Base-by-base conservation (phyloP, 2,888 invertebrate genomes). In the Oconnorella tubifera region DNA sequence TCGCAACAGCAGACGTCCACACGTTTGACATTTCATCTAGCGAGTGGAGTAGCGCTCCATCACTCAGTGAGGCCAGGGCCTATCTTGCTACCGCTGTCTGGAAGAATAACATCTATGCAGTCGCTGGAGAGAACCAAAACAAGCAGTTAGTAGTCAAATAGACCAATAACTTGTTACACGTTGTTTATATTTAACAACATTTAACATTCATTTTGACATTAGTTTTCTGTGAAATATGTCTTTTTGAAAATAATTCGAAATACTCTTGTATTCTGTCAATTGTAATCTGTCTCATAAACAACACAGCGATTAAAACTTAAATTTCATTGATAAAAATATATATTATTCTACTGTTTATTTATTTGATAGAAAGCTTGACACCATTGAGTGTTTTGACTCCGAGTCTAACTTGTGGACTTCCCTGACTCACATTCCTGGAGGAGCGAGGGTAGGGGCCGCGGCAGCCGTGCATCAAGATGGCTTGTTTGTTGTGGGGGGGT, bases 401-500 rank as follows among this genome's bases (percentile, higher is more conserved):
- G 67, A 66, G 10, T 63, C 64, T 0, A 70, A 75, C 65, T 51
- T 55, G 3, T 78, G 77, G 77, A 56, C 64, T 1, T 56, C 65
- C 23, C 62, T 72, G 0, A 64, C 70, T 19, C 57, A 68, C 3
- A 70, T 77, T 72, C 64, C 68, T 14, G 70, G 73, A 4, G 74
- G 75, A 31, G 61, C 69, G 0, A 72, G 73, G 49, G 69, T 74
- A 14, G 75, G 75, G 2, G 63, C 70, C 25, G 73, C 75, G 1
- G 71, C 71, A 4, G 70, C 69, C 3, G 71, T 71, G 2, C 70
- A 72, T 67, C 62, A 70, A 14, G 73, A 71, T 14, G 56, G 59
- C 6, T 58, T 78, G 25, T 73, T 72, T 63, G 72, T 73, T 3
- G 70, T 74, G 10, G 77, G 77, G 1, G 77, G 77, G 32, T 75